Evolutionary conservation across 1,140 invertebrate species (phyloP).

Genomic region (Drosophila ananassae): DNA sequence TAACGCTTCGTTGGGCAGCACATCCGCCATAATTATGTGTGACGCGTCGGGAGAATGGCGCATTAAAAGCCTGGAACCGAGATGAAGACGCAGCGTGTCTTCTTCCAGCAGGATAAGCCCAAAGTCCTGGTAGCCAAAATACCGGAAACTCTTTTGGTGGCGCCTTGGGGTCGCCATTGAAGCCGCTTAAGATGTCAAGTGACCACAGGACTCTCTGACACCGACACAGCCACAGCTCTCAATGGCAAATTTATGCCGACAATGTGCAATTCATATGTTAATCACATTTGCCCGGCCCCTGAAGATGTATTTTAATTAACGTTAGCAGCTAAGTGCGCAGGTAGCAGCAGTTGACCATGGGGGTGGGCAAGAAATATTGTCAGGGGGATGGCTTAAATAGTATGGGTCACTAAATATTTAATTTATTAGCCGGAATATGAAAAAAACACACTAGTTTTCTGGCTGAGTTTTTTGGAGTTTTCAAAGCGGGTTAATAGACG

Average conservation of each 20-base stretch:
- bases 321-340: constrained; percentile 69
- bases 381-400: neutral
- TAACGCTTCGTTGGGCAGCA: constrained; percentile 78
- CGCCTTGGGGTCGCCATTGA: constrained; percentile 65
- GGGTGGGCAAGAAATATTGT: neutral
- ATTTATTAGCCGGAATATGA: too few species aligned
- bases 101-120: constrained; percentile 40
- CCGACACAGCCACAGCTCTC: constrained; percentile 28
- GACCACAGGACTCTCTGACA: constrained; percentile 46
- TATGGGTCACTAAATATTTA: neutral
- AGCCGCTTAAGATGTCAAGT: constrained; percentile 78
- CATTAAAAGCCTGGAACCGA: constrained; percentile 63
- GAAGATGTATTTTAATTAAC: constrained; percentile 72
- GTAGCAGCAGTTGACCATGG: constrained; percentile 23
- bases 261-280: constrained; percentile 81
- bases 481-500: too few species aligned
- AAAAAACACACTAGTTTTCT: too few species aligned
- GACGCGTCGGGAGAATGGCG: constrained; percentile 72
- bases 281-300: constrained; percentile 51
- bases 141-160: constrained; percentile 65
- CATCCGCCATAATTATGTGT: constrained; percentile 83
- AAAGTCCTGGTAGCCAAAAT: constrained; percentile 23
- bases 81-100: constrained; percentile 5
- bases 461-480: too few species aligned
- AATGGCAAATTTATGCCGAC: constrained; percentile 79